A percentile compares a stretch with the other conserved stretches of the same genome.
Evolutionary conservation across 2,113 vertebrate species (phyloP).

Genomic region (Pterophyllum scalare): DNA sequence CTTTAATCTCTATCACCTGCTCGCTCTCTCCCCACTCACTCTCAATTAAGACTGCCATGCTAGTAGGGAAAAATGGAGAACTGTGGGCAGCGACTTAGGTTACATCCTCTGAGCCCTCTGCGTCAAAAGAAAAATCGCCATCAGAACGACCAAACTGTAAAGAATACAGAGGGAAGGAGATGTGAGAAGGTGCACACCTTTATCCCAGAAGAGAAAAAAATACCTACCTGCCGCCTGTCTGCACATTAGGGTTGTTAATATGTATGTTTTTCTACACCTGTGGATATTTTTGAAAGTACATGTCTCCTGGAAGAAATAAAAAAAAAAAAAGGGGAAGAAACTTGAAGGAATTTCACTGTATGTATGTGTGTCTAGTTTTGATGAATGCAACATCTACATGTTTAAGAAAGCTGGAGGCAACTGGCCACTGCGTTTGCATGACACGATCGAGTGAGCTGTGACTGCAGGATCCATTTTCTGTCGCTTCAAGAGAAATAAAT

Average conservation of each 20-base stretch:
- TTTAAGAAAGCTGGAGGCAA: background rate
- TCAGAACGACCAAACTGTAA: conserved; percentile 61
- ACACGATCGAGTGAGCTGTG: conserved; percentile 28
- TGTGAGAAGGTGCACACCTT: conserved; percentile 50
- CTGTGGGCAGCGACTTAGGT: conserved; percentile 33
- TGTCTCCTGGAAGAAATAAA: background rate
- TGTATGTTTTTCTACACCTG: background rate
- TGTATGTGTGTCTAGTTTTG: background rate
- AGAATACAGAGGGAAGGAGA: conserved; percentile 47
- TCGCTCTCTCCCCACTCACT: conserved; percentile 8
- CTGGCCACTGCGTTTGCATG: background rate
- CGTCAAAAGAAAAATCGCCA: conserved; percentile 46
- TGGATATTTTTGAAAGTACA: background rate
- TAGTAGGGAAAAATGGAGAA: conserved; percentile 25
- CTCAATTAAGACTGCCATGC: conserved; percentile 26
- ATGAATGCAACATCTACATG: background rate
- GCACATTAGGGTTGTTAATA: background rate
- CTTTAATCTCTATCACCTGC: conserved; percentile 38
- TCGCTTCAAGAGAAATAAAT: conserved; percentile 25
- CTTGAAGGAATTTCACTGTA: background rate
- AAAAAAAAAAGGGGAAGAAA: background rate
- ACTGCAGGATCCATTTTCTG: conserved; percentile 37
- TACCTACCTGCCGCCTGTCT: conserved; percentile 49
- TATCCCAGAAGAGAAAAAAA: conserved; percentile 43
- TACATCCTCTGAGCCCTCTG: conserved; percentile 63